Evolutionary conservation across 2,888 invertebrate genomes (phyloP).

Genomic region (Plebejus anna): DNA sequence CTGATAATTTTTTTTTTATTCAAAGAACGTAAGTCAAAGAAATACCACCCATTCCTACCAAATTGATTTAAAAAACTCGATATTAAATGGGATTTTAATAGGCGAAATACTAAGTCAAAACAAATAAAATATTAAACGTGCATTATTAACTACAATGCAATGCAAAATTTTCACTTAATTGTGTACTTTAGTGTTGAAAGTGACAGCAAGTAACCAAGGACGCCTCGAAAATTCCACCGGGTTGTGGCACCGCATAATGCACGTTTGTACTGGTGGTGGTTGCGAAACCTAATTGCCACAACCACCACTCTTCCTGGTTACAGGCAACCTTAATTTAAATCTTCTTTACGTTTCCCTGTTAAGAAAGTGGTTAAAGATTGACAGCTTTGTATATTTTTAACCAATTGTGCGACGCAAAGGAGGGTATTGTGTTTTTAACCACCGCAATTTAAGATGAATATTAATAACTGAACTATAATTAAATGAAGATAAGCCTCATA

Average conservation of each 20-base stretch:
- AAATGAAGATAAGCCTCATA: no score
- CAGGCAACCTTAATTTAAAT: constrained; percentile 17
- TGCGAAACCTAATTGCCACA: constrained; percentile 38
- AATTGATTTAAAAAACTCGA: not conserved
- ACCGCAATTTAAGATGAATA: no score
- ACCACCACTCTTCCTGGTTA: constrained; percentile 28
- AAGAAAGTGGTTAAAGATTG: not conserved
- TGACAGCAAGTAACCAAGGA: constrained; percentile 42
- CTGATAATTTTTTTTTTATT: no score
- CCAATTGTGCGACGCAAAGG: no score
- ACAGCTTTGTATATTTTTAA: no score
- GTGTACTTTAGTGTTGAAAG: constrained; percentile 41
- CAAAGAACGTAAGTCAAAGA: no score
- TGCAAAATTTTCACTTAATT: constrained; percentile 1
- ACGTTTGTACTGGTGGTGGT: constrained; percentile 37
- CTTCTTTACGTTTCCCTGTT: not conserved
- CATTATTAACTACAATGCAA: not conserved
- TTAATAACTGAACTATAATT: no score
- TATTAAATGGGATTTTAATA: not conserved
- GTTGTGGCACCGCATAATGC: constrained; percentile 38
- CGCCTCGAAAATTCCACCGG: constrained; percentile 40
- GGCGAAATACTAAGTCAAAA: not conserved
- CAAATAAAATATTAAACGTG: not conserved
- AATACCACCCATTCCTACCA: no score
- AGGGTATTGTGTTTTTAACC: no score